A percentile compares a stretch with the other conserved stretches of the same genome.
These are phyloP conservation scores for Oreonectes daqikongensis DNA, from an alignment of 2,797 vertebrate genomes.

Conservation along the genomic window DNA sequence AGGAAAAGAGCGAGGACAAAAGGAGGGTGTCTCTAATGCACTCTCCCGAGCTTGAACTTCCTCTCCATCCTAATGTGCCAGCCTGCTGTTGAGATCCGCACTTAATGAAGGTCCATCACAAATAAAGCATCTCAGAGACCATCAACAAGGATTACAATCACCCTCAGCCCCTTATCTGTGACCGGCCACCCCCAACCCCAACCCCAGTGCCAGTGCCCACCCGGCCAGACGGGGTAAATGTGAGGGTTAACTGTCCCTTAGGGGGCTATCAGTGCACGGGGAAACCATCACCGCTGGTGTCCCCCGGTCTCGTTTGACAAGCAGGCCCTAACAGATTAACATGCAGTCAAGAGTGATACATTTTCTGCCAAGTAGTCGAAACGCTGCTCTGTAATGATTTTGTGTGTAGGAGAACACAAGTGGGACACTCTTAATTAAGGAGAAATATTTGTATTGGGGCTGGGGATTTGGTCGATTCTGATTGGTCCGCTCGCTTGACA, in stretches of 20 bases:
- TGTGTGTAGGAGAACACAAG: constrained; percentile 57
- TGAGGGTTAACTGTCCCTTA: constrained; percentile 78
- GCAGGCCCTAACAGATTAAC: constrained; percentile 74
- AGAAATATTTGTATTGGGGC: constrained; percentile 80
- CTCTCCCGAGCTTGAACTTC: constrained; percentile 65
- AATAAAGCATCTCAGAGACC: constrained; percentile 77
- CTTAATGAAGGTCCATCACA: constrained; percentile 80
- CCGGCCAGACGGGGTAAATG: constrained; percentile 63
- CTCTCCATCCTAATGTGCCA: constrained; percentile 58
- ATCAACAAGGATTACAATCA: constrained; percentile 81
- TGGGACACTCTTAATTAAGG: constrained; percentile 76
- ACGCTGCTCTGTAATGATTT: constrained; percentile 55
- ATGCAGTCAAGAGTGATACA: constrained; percentile 71
- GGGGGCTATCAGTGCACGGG: constrained; percentile 73
- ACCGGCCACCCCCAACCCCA: constrained; percentile 52
- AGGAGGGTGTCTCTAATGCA: constrained; percentile 78
- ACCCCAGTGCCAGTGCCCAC: constrained; percentile 63
- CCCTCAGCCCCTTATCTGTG: constrained; percentile 37
- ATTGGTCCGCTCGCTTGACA: constrained; percentile 18
- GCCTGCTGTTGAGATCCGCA: constrained; percentile 72
- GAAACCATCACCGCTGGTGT: constrained; percentile 72
- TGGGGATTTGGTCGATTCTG: constrained; percentile 52
- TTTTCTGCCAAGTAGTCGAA: constrained; percentile 65
- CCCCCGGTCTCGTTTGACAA: constrained; percentile 71
- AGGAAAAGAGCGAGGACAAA: constrained; percentile 73